Base-by-base conservation (phyloP, 2,797 vertebrate species). In the Vireo griseus region DNA sequence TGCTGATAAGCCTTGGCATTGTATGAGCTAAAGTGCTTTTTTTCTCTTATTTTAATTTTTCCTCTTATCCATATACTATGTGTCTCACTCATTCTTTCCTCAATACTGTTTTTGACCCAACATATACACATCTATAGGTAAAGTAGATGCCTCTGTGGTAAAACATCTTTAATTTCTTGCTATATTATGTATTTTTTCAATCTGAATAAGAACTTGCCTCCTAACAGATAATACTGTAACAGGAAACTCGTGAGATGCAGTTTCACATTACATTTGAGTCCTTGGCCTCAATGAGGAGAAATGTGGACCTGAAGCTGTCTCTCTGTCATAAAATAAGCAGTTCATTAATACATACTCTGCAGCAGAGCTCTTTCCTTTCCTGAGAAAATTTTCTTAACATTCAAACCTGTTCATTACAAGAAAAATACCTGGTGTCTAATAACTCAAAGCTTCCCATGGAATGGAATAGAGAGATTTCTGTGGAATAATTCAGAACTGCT, bases 251-350 rank as follows among this genome's bases (percentile, higher is more conserved):
- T 71, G 77, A 82, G 37, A 33, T 48, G 47, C 20, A 25, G 4
- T 62, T 35, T 90, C 45, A 75, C 39, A 33, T 3, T 65, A 5
- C 9, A 47, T n/a, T 77, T 77, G 47, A 75, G 58, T 59, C 26
- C 24, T 76, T 67, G 12, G 3, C 59, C 52, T 66, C 33, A 87
- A 51, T 29, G 2, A 7, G 22, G 26, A 90, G 68, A 62, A 90
- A 68, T 0, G 0, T 28, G 6, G 19, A 57, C 25, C 17, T 75
- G 39, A 69, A 66, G 28, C 35, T 62, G 6, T 52, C 13, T 33
- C 17, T 77, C 20, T 71, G 55, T 82, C 51, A 59, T 44, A 69
- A 91, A 92, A 76, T 13, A 13, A 82, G 15, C 5, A n/a, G 16
- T 37, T 85, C 10, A 5, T 63, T 93, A 92, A 67, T 18, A 78